Evolutionary conservation across 2,888 invertebrate species (phyloP).

Genomic region (Taphrorychus bicolor): DNA sequence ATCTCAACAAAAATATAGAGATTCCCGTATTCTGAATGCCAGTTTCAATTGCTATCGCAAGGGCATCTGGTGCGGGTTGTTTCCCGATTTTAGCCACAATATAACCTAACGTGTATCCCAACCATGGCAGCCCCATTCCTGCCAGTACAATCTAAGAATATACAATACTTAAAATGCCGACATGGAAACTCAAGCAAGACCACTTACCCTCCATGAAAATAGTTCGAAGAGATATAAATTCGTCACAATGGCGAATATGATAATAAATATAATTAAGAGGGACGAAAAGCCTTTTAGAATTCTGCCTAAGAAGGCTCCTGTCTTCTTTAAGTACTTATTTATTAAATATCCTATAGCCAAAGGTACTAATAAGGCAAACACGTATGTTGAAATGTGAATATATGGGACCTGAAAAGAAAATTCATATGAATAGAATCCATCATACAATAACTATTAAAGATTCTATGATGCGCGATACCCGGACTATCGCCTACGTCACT

Average conservation of each 20-base stretch:
- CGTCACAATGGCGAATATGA: conserved; percentile 86
- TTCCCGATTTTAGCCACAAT: conserved; percentile 66
- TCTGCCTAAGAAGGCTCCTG: conserved; percentile 75
- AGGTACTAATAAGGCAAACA: conserved; percentile 80
- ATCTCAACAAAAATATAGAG: conserved; percentile 84
- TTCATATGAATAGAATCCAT: not conserved
- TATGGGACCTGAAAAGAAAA: conserved; percentile 79
- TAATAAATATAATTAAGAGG: conserved; percentile 80
- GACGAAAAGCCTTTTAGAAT: conserved; percentile 86
- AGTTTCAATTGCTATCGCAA: conserved; percentile 93
- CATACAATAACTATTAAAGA: no score
- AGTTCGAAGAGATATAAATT: conserved; percentile 88
- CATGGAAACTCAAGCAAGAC: not conserved
- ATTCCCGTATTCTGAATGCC: conserved; percentile 95
- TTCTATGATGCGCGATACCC: no score
- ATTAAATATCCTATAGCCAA: conserved; percentile 68
- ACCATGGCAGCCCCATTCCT: conserved; percentile 82
- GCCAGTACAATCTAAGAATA: conserved; percentile 74
- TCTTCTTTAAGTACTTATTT: conserved; percentile 67
- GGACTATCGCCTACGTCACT: no score
- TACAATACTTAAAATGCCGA: not conserved
- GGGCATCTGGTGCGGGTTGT: conserved; percentile 71
- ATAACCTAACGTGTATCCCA: conserved; percentile 79
- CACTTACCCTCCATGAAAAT: conserved; percentile 84
- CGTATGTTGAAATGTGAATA: conserved; percentile 74